phyloP scores from a whole-genome alignment of 2,888 invertebrate species.

The Xestia ashworthii region DNA sequence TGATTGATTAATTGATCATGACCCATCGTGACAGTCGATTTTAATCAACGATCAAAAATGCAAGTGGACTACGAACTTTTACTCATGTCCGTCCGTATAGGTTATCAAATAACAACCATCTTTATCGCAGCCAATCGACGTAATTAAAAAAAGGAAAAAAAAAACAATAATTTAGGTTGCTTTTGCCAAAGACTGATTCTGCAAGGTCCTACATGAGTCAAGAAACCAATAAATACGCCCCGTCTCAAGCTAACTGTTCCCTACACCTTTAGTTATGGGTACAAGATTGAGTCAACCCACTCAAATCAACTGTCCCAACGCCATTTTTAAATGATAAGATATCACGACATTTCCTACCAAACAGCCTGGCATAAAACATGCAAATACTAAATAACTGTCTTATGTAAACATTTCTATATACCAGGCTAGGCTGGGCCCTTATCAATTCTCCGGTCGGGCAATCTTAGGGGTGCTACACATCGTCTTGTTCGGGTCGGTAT shows the following conservation, averaged over 20 bases:
- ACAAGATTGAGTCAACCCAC: conserved; percentile 21
- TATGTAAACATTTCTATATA: conserved; percentile 42
- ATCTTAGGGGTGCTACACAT: conserved; percentile 31
- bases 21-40: no score
- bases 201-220: not conserved
- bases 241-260: not conserved
- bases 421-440: conserved; percentile 35
- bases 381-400: conserved; percentile 48
- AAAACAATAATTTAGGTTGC: no score
- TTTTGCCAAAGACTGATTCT: no score
- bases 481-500: not conserved
- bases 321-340: conserved; percentile 44
- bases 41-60: no score
- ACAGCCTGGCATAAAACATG: conserved; percentile 41
- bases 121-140: no score
- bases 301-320: conserved; percentile 16
- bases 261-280: conserved; percentile 4
- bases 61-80: no score
- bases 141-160: no score
- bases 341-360: conserved; percentile 41
- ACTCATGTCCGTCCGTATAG: no score
- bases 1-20: no score
- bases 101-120: no score
- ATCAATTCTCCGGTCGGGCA: conserved; percentile 40
- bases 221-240: conserved; percentile 14